These are phyloP conservation scores for Nezara viridula DNA, from an alignment of 2,888 invertebrate genomes.

Conservation along the genomic window DNA sequence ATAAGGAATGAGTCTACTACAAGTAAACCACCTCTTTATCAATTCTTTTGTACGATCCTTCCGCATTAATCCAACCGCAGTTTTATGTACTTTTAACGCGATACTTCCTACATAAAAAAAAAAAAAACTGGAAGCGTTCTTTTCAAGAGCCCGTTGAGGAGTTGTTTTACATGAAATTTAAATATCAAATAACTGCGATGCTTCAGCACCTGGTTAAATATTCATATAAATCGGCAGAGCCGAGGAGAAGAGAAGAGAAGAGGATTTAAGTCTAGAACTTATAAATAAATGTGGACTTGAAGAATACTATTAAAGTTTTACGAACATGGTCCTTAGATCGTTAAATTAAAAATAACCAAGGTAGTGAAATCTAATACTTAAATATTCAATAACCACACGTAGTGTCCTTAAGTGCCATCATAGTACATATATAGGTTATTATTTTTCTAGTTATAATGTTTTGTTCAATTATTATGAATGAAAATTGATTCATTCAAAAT, in stretches of 20 bases:
- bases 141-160: slow-evolving; percentile 8
- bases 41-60: slow-evolving; percentile 14
- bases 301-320: neutral
- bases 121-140: neutral
- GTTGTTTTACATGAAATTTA: slow-evolving; percentile 45
- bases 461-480: too few species aligned
- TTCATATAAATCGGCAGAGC: neutral
- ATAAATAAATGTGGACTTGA: neutral
- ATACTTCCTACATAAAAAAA: neutral
- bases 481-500: too few species aligned
- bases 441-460: too few species aligned
- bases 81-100: slow-evolving; percentile 36
- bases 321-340: neutral
- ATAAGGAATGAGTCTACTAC: neutral
- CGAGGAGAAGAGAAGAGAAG: neutral
- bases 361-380: too few species aligned
- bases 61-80: slow-evolving; percentile 18
- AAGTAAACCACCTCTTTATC: slow-evolving; percentile 1
- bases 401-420: too few species aligned
- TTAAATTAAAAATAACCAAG: neutral
- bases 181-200: slow-evolving; percentile 18
- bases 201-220: slow-evolving; percentile 6
- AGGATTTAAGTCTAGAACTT: neutral
- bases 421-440: too few species aligned
- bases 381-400: too few species aligned